A percentile compares a stretch with the other conserved stretches of the same genome.
Conservation (phyloP, 37 sponge, comb jelly and placozoan species). For the Chondrilla cf. caribensis region DNA sequence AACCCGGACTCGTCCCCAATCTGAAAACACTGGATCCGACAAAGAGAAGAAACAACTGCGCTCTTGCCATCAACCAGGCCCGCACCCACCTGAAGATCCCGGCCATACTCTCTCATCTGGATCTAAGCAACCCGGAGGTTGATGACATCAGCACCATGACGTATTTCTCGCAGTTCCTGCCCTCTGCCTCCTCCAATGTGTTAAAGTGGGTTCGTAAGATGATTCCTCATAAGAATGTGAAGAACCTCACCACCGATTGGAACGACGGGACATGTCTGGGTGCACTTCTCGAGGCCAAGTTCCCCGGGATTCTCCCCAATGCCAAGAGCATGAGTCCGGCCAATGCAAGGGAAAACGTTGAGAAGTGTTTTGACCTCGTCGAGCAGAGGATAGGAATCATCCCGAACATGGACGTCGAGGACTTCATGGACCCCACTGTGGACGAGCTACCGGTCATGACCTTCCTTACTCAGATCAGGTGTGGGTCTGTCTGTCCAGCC, state of each 20-base stretch:
- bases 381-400: conserved; percentile 41
- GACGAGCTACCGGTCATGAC: conserved; percentile 77
- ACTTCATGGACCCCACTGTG: conserved; percentile 40
- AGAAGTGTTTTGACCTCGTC: conserved; percentile 8
- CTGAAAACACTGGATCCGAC: conserved; percentile 50
- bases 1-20: conserved; percentile 54
- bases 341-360: conserved; percentile 32
- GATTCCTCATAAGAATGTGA: conserved; percentile 51
- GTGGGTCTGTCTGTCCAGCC: neutral
- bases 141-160: conserved; percentile 87
- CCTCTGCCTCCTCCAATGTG: conserved; percentile 41
- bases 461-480: conserved; percentile 31
- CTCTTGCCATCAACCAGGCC: conserved; percentile 63
- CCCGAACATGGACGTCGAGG: conserved; percentile 29
- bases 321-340: conserved; percentile 27
- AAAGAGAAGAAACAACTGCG: conserved; percentile 59
- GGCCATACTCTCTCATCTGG: conserved; percentile 46
- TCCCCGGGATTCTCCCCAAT: conserved; percentile 49
- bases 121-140: conserved; percentile 42
- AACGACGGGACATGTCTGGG: conserved; percentile 56
- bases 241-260: conserved; percentile 74
- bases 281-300: conserved; percentile 48
- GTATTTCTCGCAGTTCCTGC: conserved; percentile 73
- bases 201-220: conserved; percentile 60
- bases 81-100: conserved; percentile 69